phyloP scores from a whole-genome alignment of 1,140 invertebrate species.

The Cherax quadricarinatus region DNA sequence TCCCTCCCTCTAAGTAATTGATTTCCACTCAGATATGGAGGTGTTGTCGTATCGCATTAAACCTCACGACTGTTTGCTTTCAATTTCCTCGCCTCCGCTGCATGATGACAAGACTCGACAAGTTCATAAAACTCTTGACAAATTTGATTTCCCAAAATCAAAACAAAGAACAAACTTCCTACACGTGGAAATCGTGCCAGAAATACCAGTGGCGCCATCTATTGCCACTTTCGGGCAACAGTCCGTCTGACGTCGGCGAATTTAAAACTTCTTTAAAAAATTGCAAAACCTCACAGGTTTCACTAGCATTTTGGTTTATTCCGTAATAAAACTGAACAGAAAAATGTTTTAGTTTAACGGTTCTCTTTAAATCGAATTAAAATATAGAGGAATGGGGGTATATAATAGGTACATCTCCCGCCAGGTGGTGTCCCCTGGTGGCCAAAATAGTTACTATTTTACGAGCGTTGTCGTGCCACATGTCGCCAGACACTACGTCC shows the following conservation, averaged over 20 bases:
- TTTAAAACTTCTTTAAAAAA: background rate
- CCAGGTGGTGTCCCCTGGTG: background rate
- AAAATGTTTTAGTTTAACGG: too few relatives aligned
- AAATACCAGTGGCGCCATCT: conserved; percentile 1
- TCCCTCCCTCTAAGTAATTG: too few relatives aligned
- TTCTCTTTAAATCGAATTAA: too few relatives aligned
- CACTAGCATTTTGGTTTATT: too few relatives aligned
- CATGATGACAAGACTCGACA: background rate
- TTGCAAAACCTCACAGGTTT: too few relatives aligned
- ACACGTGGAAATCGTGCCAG: background rate
- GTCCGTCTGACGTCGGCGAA: background rate
- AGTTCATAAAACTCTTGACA: background rate
- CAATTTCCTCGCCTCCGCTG: background rate
- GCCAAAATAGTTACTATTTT: background rate
- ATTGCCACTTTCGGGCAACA: background rate
- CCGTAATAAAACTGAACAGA: too few relatives aligned
- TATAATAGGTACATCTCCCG: background rate
- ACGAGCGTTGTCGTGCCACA: background rate
- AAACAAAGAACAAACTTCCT: background rate
- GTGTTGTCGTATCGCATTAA: background rate
- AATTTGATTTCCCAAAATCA: background rate
- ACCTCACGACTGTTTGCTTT: background rate
- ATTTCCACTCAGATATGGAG: too few relatives aligned
- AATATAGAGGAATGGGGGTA: too few relatives aligned
- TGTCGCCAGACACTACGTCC: background rate